These are phyloP conservation scores for Myxocyprinus asiaticus DNA, from an alignment of 2,113 vertebrate species.

Conservation along the genomic window DNA sequence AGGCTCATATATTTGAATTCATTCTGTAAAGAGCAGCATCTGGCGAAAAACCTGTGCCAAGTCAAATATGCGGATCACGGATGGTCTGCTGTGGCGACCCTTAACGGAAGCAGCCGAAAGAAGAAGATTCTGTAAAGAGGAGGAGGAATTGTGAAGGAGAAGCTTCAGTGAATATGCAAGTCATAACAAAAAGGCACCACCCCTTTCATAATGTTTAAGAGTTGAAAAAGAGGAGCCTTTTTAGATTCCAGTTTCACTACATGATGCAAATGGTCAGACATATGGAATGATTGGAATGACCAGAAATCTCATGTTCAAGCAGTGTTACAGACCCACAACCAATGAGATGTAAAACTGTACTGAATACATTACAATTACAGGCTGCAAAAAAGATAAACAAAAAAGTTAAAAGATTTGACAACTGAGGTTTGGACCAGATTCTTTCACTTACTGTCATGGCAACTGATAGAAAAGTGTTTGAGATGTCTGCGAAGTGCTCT, in stretches of 20 bases:
- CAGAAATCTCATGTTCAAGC: constrained; percentile 66
- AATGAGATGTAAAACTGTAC: constrained; percentile 65
- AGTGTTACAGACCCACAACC: constrained; percentile 53
- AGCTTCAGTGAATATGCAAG: not conserved
- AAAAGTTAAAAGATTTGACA: constrained; percentile 18
- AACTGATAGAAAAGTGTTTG: constrained; percentile 41
- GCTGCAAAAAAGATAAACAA: constrained; percentile 49
- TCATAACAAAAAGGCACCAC: constrained; percentile 14
- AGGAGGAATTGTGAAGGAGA: constrained; percentile 33
- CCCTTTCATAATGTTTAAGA: constrained; percentile 20
- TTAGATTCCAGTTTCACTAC: constrained; percentile 71
- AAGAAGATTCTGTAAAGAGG: constrained; percentile 18
- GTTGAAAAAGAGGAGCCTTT: constrained; percentile 31
- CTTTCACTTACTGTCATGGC: constrained; percentile 53
- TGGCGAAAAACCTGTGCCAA: too few relatives aligned
- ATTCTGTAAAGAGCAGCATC: constrained; percentile 20
- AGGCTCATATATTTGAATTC: constrained; percentile 17
- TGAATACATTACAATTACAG: constrained; percentile 62
- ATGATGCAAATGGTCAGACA: constrained; percentile 55
- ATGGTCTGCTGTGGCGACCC: too few relatives aligned
- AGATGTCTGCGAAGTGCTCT: constrained; percentile 57
- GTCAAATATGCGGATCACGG: too few relatives aligned
- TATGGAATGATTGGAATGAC: constrained; percentile 67
- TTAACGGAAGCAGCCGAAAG: too few relatives aligned
- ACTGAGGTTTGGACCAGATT: constrained; percentile 28